These are phyloP conservation scores for Paguma larvata DNA, from an alignment of 2,797 vertebrate species.

Conservation along the genomic window DNA sequence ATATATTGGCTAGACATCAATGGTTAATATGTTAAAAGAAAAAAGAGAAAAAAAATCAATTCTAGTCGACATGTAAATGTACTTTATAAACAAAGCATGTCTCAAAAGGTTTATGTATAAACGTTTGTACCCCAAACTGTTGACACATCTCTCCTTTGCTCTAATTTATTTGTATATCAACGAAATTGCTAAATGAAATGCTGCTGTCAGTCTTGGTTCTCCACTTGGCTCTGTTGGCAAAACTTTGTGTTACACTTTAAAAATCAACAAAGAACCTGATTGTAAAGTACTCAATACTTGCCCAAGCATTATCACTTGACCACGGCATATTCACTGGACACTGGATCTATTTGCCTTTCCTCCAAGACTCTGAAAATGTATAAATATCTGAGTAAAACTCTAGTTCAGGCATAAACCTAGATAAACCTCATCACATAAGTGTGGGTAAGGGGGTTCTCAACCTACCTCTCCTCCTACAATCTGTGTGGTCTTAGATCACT, in stretches of 20 bases:
- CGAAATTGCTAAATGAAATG: neutral
- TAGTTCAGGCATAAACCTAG: neutral
- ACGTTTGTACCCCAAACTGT: neutral
- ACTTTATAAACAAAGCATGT: neutral
- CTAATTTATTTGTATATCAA: constrained; percentile 14
- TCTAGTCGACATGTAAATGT: neutral
- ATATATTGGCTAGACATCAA: neutral
- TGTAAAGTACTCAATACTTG: neutral
- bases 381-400: neutral
- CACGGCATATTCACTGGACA: neutral
- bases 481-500: neutral
- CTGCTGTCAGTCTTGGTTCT: neutral
- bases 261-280: neutral
- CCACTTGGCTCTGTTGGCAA: neutral
- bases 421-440: neutral
- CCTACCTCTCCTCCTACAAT: neutral
- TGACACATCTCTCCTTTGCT: neutral
- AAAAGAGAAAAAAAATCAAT: neutral
- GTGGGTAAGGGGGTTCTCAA: neutral
- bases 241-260: neutral
- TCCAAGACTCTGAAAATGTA: neutral
- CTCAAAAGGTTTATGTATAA: neutral
- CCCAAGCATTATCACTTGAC: neutral
- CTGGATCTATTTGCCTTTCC: neutral
- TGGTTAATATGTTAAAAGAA: neutral